Percentiles rank a stretch among this genome's conserved stretches.
Conservation (phyloP, 2,113 vertebrate genomes). For the Microcebus griseorufus region DNA sequence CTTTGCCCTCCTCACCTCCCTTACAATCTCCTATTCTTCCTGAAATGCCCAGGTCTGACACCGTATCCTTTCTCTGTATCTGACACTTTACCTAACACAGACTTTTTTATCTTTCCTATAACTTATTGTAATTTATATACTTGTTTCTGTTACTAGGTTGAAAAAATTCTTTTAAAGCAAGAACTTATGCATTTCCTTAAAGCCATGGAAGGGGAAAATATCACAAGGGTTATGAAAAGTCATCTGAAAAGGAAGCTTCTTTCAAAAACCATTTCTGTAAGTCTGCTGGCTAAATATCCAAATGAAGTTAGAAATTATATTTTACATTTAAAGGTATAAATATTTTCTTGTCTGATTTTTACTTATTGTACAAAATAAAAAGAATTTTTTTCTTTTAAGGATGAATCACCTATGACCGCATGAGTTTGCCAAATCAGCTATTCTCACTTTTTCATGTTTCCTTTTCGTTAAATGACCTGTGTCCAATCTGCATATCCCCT, state of each 20-base stretch:
- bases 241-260: neutral
- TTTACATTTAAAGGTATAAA: neutral
- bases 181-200: conserved; percentile 5
- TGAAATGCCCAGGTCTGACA: neutral
- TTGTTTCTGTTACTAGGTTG: neutral
- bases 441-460: neutral
- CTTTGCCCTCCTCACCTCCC: neutral
- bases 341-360: neutral
- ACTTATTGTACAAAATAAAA: neutral
- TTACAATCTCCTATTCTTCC: neutral
- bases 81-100: neutral
- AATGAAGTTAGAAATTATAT: conserved; percentile 40
- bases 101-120: neutral
- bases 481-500: neutral
- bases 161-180: neutral
- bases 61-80: neutral
- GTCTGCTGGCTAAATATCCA: conserved; percentile 46
- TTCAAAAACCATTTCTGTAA: conserved; percentile 41
- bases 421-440: neutral
- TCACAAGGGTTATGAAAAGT: neutral
- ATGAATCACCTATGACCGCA: neutral
- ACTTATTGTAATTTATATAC: neutral
- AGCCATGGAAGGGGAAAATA: neutral
- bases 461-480: neutral
- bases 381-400: neutral